These are phyloP conservation scores for Scolopax mira DNA, from an alignment of 2,113 vertebrate genomes.

Conservation along the genomic window DNA sequence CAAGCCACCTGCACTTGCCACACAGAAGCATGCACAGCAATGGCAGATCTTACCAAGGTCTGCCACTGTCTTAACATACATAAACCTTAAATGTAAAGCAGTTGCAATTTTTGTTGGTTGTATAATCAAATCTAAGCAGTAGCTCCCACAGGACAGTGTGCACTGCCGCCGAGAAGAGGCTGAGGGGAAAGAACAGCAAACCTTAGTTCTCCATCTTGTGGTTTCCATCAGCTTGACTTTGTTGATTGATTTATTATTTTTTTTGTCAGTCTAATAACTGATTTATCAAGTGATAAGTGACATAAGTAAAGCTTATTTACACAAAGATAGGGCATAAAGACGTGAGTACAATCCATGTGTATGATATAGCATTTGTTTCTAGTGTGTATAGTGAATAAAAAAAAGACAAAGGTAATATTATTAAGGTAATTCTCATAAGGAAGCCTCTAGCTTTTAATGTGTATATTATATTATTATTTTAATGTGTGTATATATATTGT, in stretches of 20 bases:
- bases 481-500: background rate
- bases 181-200: background rate
- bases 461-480: background rate
- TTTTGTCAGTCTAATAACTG: background rate
- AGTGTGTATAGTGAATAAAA: background rate
- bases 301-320: background rate
- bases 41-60: background rate
- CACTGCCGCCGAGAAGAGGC: background rate
- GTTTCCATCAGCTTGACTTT: background rate
- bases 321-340: background rate
- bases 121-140: background rate
- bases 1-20: background rate
- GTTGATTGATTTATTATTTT: background rate
- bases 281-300: background rate
- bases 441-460: background rate
- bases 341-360: background rate
- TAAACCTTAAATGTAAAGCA: background rate
- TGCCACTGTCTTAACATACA: background rate
- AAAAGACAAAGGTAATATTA: background rate
- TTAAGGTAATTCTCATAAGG: background rate
- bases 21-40: background rate
- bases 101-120: background rate
- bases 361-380: background rate
- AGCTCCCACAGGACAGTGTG: background rate
- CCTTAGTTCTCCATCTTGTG: background rate